phyloP scores from a whole-genome alignment of 2,888 invertebrate species.

The Andrena chrysosceles region DNA sequence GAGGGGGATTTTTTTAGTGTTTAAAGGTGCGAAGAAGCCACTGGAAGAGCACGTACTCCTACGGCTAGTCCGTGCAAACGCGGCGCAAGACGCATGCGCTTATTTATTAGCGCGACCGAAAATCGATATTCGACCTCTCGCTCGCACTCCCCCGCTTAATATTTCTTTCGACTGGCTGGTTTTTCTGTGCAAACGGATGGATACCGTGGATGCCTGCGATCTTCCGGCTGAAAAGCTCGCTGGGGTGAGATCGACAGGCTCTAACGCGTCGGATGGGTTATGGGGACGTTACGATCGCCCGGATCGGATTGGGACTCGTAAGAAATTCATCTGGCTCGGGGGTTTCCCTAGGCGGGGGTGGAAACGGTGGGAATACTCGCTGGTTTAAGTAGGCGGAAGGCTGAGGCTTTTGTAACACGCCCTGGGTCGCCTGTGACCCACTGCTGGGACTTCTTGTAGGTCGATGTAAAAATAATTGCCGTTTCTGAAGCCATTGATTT shows the following conservation, averaged over 20 bases:
- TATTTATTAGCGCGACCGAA: slow-evolving; percentile 82
- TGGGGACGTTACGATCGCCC: not conserved
- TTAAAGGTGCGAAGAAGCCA: slow-evolving; percentile 47
- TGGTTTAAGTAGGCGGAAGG: not conserved
- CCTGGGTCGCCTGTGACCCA: too few relatives aligned
- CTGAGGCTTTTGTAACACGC: not conserved
- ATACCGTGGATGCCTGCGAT: too few relatives aligned
- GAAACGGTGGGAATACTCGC: not conserved
- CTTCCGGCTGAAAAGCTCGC: too few relatives aligned
- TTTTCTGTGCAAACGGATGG: slow-evolving; percentile 51
- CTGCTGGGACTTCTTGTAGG: too few relatives aligned
- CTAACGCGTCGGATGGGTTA: not conserved
- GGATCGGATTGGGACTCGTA: slow-evolving; percentile 17
- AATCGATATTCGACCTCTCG: slow-evolving; percentile 79
- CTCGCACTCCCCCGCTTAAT: slow-evolving; percentile 65
- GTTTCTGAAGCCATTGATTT: too few relatives aligned
- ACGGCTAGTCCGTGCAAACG: slow-evolving; percentile 26
- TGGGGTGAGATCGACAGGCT: not conserved
- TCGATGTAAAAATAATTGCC: too few relatives aligned
- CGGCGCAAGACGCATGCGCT: slow-evolving; percentile 78
- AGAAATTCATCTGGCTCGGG: not conserved
- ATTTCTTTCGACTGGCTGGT: slow-evolving; percentile 74
- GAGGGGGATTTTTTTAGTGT: not conserved
- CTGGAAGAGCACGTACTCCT: slow-evolving; percentile 25
- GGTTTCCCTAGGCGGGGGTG: not conserved